A percentile compares a stretch with the other conserved stretches of the same genome.
Conservation (phyloP, 2,113 vertebrate species). For the Carassius auratus region DNA sequence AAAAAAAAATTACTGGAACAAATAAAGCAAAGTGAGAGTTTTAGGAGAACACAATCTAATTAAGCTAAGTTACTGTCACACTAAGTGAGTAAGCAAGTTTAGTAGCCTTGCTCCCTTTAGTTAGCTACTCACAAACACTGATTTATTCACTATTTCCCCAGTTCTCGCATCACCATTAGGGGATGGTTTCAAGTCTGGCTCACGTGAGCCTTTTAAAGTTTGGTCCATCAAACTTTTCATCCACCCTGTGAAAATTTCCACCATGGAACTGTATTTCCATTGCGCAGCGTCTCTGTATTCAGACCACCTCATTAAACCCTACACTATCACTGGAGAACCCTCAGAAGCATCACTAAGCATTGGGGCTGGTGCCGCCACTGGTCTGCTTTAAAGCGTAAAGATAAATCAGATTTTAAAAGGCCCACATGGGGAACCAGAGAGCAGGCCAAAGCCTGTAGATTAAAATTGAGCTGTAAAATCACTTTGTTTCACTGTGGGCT, state of each 20-base stretch:
- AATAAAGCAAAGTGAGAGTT: too few relatives aligned
- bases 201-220: not conserved
- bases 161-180: not conserved
- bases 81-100: not conserved
- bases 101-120: not conserved
- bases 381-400: slow-evolving; percentile 64
- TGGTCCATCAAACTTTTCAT: slow-evolving; percentile 10
- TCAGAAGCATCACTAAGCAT: slow-evolving; percentile 48
- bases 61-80: not conserved
- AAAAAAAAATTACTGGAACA: too few relatives aligned
- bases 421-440: slow-evolving; percentile 62
- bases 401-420: slow-evolving; percentile 75
- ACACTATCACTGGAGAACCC: not conserved
- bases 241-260: not conserved
- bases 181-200: not conserved
- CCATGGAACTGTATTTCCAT: not conserved
- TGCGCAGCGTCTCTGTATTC: not conserved
- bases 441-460: slow-evolving; percentile 67
- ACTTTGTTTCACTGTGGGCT: slow-evolving; percentile 71
- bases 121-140: not conserved
- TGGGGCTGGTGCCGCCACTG: slow-evolving; percentile 53
- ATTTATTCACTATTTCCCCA: not conserved
- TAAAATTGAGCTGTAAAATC: slow-evolving; percentile 73
- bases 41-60: not conserved
- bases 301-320: slow-evolving; percentile 31